Conservation (phyloP, 2,113 vertebrate species). For the Chionomys nivalis region DNA sequence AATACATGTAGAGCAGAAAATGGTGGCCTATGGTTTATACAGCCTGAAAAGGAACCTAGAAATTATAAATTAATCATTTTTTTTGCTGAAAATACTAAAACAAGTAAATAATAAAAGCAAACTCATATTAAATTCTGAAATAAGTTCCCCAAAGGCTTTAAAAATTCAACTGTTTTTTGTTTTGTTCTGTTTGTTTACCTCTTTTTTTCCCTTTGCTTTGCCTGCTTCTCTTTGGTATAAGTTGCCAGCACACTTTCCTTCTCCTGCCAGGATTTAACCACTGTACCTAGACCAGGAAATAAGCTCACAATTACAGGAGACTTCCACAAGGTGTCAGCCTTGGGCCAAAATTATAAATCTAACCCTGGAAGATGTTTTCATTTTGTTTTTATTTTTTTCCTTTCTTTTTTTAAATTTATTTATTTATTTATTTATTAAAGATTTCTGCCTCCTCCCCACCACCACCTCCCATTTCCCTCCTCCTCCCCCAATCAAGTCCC, state of each 20-base stretch:
- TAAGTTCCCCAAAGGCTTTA: neutral
- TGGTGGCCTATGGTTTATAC: neutral
- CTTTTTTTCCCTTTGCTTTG: neutral
- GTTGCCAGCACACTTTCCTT: neutral
- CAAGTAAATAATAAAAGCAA: neutral
- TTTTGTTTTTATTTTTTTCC: no score
- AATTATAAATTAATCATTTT: neutral
- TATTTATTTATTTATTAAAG: no score
- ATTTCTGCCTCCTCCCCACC: no score
- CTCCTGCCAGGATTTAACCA: neutral
- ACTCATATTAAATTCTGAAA: neutral
- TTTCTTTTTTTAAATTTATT: no score
- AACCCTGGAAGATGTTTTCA: neutral
- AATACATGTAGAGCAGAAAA: neutral
- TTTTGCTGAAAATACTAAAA: neutral
- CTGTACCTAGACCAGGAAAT: neutral
- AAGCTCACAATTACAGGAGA: neutral
- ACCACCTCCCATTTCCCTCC: no score
- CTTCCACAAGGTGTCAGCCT: constrained; percentile 73
- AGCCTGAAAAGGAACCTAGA: neutral
- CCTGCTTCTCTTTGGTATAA: neutral
- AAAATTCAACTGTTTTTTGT: neutral
- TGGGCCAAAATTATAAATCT: constrained; percentile 50
- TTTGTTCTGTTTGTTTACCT: neutral
- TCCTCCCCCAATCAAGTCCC: no score